Evolutionary conservation across 2,888 invertebrate species (phyloP).

Genomic region (Notocelia uddmanniana): DNA sequence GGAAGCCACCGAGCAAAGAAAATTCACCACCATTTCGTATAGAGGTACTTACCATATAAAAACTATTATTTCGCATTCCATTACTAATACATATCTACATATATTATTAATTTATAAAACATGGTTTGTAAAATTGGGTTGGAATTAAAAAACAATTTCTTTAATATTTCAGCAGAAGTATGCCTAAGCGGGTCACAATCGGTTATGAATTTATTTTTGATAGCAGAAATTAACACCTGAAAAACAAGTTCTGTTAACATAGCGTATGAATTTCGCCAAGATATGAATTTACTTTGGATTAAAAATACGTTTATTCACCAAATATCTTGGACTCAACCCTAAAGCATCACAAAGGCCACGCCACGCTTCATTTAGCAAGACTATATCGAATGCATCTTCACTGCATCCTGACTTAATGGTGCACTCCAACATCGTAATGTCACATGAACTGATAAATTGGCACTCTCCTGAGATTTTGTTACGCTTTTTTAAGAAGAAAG

Average conservation of each 20-base stretch:
- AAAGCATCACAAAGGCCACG: conserved; percentile 67
- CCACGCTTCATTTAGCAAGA: conserved; percentile 84
- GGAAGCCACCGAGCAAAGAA: no score
- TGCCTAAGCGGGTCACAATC: background rate
- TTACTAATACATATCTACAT: no score
- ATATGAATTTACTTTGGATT: background rate
- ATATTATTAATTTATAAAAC: no score
- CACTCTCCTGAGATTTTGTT: conserved; percentile 51
- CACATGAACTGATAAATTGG: conserved; percentile 58
- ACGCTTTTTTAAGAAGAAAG: conserved; percentile 37
- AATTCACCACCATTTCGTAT: no score
- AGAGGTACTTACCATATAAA: no score
- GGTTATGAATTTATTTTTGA: background rate
- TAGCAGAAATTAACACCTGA: no score
- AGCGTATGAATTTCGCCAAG: background rate
- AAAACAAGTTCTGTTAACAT: background rate
- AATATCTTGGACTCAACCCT: conserved; percentile 37
- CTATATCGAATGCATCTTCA: conserved; percentile 81
- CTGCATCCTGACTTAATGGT: conserved; percentile 53
- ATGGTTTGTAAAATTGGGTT: no score
- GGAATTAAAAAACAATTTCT: no score
- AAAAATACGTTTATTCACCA: background rate
- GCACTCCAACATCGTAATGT: conserved; percentile 56
- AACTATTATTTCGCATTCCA: no score
- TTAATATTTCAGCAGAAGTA: background rate